Conservation (phyloP, 2,113 vertebrate species). For the Indicator maculatus region DNA sequence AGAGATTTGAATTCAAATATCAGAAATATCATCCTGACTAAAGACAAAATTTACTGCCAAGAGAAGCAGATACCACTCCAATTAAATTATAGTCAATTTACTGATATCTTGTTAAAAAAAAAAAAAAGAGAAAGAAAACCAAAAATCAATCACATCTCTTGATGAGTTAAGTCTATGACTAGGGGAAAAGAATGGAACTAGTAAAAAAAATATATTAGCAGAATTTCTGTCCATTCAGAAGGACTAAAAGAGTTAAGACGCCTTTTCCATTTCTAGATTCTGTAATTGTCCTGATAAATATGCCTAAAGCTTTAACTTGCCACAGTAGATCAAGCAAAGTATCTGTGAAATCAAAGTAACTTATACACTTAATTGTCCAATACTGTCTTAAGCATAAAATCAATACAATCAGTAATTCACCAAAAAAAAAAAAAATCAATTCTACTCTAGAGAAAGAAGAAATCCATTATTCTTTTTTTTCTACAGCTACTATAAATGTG, state of each 20-base stretch:
- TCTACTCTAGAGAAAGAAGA: constrained; percentile 8
- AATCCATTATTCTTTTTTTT: constrained; percentile 28
- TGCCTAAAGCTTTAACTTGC: not conserved
- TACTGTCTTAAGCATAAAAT: constrained; percentile 37
- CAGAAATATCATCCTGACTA: not conserved
- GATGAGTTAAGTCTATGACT: not conserved
- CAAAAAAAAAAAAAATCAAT: constrained; percentile 49
- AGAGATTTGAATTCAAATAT: not conserved
- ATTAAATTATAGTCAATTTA: not conserved
- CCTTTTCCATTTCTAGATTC: not conserved
- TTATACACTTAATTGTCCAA: constrained; percentile 37
- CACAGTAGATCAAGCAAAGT: constrained; percentile 3
- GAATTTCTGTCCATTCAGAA: not conserved
- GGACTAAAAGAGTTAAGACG: not conserved
- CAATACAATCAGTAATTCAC: constrained; percentile 51
- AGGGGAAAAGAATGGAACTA: rapidly evolving
- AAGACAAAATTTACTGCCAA: not conserved
- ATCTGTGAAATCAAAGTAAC: constrained; percentile 22
- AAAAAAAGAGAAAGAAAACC: not conserved
- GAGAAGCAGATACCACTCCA: not conserved
- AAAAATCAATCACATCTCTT: not conserved
- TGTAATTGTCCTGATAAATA: not conserved
- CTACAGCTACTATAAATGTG: not conserved
- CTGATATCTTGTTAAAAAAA: not conserved
- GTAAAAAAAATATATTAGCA: not conserved